Base-by-base conservation (phyloP, 2,797 vertebrate species). In the Phataginus tricuspis region DNA sequence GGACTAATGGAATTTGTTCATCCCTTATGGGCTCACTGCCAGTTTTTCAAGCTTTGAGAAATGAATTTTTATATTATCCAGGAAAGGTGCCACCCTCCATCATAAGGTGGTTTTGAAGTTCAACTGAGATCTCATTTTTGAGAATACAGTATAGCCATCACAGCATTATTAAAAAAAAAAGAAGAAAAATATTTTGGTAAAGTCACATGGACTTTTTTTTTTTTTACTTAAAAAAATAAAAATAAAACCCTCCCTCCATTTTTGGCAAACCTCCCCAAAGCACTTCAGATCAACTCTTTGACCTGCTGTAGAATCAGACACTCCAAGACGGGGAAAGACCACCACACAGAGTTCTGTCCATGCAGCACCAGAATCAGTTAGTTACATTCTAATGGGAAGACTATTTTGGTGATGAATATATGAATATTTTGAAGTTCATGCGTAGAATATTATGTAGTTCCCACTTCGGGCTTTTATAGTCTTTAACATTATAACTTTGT, bases 21-120 rank as follows among this genome's bases (percentile, higher is more conserved):
- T 86, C 78, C 34, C 66, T 71, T 80, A 16, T 18, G 4, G 34
- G 61, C 77, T 69, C 11, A 27, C 69, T 27, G n/a, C 66, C 27
- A 31, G 34, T 61, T 80, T 86, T 83, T 71, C 25, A 37, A 51
- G 34, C 90, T 90, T 94, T 82, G 63, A 69, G 91, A 78, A 85
- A 82, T 64, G 31, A 39, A 83, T 91, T 78, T 86, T 85, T 85
- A 95, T 79, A 61, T 72, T 55, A 45, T 59, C 85, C 57, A 93
- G 77, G 82, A 87, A 95, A 87, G 45, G 13, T 23, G 21, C 68
- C 91, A 27, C 49, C 21, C 87, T 84, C 49, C 27, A 72, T 91
- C 61, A 84, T 45, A 71, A 79, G 45, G 45, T 19, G 9, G 12
- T 51, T 85, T 19, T 51, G 72, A 95, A 63, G 72, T 88, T 90